Base-by-base conservation (phyloP, 2,113 vertebrate genomes). In the Pseudorasbora parva region DNA sequence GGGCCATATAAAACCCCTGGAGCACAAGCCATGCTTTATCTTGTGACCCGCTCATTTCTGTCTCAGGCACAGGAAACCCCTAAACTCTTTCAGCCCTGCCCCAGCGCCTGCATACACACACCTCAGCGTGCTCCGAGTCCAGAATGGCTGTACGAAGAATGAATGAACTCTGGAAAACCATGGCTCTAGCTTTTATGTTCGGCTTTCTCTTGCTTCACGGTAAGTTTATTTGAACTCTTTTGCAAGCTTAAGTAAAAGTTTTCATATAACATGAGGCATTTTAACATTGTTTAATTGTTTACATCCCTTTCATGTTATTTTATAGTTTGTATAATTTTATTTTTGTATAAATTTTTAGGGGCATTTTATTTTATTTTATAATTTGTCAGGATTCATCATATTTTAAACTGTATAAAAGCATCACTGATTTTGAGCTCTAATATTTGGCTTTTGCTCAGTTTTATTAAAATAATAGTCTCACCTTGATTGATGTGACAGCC, bases 1-100 rank as follows among this genome's bases (percentile, higher is more conserved):
- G 85, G 84, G 85, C 81, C 56, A 33, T 94, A 95, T 94, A 95
- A 94, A 94, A 91, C 88, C 88, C 88, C 84, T 66, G 49, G 87
- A 91, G 89, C 89, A 92, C 91, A 92, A 90, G 84, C 89, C 88
- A 74, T 85, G 87, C 92, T 93, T 92, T 91, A 93, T 94, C 93
- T 90, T 88, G 90, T 89, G 90, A 92, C 91, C 88, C 57, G 82
- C 89, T 91, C 90, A 82, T 88, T 84, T 87, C 87, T 89, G 88
- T 89, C 89, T 85, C 79, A 86, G 62, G 89, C 90, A 91, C 91
- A 91, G 91, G 91, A 93, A 92, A 93, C 77, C 78, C 91, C 83
- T 79, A 27, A 85, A 41, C 89, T 84, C 80, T 81, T 68, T 45
- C 84, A 86, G 72, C 81, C 71, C 82, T 81, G 54, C 3, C 66